Evolutionary conservation across 2,797 vertebrate genomes (phyloP).

Genomic region (Tarsius wallacei): DNA sequence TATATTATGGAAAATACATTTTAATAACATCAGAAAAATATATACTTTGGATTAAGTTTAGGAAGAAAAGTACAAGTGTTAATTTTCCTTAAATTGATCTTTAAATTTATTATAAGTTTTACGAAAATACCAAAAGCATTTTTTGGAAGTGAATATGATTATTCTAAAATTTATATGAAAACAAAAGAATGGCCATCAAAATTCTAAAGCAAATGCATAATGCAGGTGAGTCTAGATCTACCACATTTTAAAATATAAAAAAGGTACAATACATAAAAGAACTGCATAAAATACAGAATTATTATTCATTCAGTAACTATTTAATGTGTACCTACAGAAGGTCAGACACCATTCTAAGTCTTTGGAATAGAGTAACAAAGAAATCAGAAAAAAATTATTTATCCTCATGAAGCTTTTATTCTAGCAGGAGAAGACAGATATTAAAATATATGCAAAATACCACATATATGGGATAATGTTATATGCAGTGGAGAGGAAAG

Average conservation of each 20-base stretch:
- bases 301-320: not conserved
- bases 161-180: not conserved
- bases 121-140: not conserved
- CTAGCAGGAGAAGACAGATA: not conserved
- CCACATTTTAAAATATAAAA: not conserved
- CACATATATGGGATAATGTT: not conserved
- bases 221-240: not conserved
- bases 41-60: not conserved
- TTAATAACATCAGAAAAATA: slow-evolving; percentile 1
- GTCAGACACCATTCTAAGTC: not conserved
- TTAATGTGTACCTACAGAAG: not conserved
- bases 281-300: not conserved
- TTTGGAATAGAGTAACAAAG: not conserved
- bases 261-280: not conserved
- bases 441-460: not conserved
- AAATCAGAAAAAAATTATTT: not conserved
- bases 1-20: not conserved
- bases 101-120: not conserved
- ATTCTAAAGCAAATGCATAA: not conserved
- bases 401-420: not conserved
- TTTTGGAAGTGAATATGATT: not conserved
- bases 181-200: not conserved
- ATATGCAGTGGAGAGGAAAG: not conserved
- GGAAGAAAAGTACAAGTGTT: not conserved
- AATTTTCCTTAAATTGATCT: not conserved